phyloP scores from a whole-genome alignment of 2,797 vertebrate genomes.

The Thaleichthys pacificus region DNA sequence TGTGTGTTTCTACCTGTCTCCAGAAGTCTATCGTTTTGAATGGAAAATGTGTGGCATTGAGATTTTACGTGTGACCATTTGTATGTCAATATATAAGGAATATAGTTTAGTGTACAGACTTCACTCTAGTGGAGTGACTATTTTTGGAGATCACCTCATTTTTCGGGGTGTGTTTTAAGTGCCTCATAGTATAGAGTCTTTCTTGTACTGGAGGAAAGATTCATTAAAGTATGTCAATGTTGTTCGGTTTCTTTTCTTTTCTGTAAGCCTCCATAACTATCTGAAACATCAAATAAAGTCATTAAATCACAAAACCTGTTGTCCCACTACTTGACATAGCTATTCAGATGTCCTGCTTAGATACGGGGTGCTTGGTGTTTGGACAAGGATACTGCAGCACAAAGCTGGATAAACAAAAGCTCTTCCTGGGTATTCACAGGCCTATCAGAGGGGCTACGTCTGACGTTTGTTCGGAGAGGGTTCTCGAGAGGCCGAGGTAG shows the following conservation, averaged over 20 bases:
- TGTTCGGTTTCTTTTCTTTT: slow-evolving; percentile 25
- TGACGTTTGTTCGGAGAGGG: not conserved
- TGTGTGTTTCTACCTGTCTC: slow-evolving; percentile 7
- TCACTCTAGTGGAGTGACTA: slow-evolving; percentile 69
- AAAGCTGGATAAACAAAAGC: not conserved
- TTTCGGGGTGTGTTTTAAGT: slow-evolving; percentile 68
- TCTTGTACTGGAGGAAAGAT: slow-evolving; percentile 42
- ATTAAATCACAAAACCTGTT: slow-evolving; percentile 1
- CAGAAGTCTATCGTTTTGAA: not conserved
- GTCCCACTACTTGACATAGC: not conserved
- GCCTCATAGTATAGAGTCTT: slow-evolving; percentile 44
- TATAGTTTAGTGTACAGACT: slow-evolving; percentile 57
- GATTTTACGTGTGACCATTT: slow-evolving; percentile 28
- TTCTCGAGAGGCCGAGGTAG: not conserved
- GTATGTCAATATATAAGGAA: slow-evolving; percentile 29
- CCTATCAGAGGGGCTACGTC: not conserved
- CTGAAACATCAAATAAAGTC: slow-evolving; percentile 47
- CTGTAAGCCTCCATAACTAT: slow-evolving; percentile 21
- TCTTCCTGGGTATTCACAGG: not conserved
- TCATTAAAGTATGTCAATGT: slow-evolving; percentile 50
- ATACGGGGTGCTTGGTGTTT: not conserved
- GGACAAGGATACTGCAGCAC: not conserved
- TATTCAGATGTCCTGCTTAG: not conserved
- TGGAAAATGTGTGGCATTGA: not conserved
- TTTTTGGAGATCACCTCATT: slow-evolving; percentile 70